phyloP scores from a whole-genome alignment of 2,797 vertebrate species.

The Lutjanus campechanus region DNA sequence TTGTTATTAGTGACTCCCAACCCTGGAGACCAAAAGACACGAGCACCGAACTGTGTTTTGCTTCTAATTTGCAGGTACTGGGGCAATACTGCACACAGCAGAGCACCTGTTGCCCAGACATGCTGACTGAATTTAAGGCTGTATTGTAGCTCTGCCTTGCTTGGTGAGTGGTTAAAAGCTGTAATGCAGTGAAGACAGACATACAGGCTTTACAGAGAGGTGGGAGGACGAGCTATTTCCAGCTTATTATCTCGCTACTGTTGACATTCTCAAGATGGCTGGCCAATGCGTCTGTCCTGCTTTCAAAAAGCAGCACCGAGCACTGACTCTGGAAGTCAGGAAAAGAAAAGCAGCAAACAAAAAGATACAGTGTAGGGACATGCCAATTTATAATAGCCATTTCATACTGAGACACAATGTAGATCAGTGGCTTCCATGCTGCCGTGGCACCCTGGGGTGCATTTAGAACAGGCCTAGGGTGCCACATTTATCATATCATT shows the following conservation, averaged over 20 bases:
- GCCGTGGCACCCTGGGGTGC: no score
- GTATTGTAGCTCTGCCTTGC: not conserved
- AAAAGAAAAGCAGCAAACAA: not conserved
- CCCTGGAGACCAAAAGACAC: no score
- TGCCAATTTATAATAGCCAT: not conserved
- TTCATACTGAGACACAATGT: not conserved
- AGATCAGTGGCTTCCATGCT: no score
- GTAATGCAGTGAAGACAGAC: not conserved
- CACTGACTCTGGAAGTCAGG: not conserved
- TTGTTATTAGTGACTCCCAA: no score
- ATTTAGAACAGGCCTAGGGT: no score
- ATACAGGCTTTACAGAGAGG: not conserved
- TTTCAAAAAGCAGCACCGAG: not conserved
- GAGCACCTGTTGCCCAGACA: not conserved
- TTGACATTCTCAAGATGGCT: slow-evolving; percentile 30
- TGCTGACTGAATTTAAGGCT: slow-evolving; percentile 4
- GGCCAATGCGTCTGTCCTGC: not conserved
- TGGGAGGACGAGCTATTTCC: slow-evolving; percentile 2
- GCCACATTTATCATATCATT: not conserved
- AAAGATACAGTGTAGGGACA: not conserved
- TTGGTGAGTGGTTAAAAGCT: slow-evolving; percentile 10
- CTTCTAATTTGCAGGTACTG: not conserved
- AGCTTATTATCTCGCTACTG: slow-evolving; percentile 13
- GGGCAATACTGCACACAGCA: not conserved
- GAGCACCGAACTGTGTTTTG: not conserved